Evolutionary conservation across 2,888 invertebrate species (phyloP), one percentile per base, ranked within the genome.

Genomic region (Lucinisca nassula): DNA sequence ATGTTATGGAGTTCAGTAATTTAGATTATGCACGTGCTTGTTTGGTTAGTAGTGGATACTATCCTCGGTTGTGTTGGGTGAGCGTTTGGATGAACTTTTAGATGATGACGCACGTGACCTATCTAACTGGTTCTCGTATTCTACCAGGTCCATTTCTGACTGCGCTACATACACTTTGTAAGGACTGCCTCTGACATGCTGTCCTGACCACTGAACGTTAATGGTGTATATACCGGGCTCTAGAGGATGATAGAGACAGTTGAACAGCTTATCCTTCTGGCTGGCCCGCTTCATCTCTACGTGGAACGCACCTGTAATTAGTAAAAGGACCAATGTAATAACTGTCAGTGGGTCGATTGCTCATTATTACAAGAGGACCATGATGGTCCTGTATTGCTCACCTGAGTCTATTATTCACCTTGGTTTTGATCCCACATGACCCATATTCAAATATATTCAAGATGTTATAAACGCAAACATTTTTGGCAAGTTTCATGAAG

Each of bases 141-240:
- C 90, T 40, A 86, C 49, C 8, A 94, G 82, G 37, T 94, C 93
- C 61, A 84, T 86, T n/a, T 90, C 83, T 45, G 79, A 90, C 2
- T 70, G 87, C 0, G 92, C 93, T 35, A 94, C 87, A 8, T 91
- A 79, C 12, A 94, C 90, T 14, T 85, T 92, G 84, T 89, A 95
- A 8, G 95, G 95, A 82, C 94, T 94, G 2, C 93, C 92, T 0
- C 88, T 83, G 1, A 94, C 92, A 70, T 95, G 93, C 3, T 85
- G 32, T 0, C 94, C 94, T 0, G 95, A 95, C 95, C 95, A 95
- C 81, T 92, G 87, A 0, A 94, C 93, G 77, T 93, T 90, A 24
- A 95, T 90, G 2, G 93, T 94, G 87, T 95, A 95, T 49, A 93
- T 80, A 0, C 95, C 95, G 0, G 93, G 90, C 82, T 94, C 95